Evolutionary conservation across 1,140 invertebrate species (phyloP).

Genomic region (Heliconius hermathena): DNA sequence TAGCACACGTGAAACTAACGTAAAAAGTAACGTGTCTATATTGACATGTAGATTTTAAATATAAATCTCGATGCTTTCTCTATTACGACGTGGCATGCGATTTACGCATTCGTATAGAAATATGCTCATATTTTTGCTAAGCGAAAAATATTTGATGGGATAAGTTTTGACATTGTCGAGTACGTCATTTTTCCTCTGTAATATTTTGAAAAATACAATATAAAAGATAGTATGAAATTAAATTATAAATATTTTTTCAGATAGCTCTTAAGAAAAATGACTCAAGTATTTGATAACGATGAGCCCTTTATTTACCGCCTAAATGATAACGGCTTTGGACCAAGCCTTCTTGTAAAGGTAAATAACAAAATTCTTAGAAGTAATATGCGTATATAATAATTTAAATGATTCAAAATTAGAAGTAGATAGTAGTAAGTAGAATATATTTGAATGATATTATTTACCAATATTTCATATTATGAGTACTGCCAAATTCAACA

Average conservation of each 20-base stretch:
- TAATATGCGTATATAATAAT: too few relatives aligned
- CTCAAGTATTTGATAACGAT: constrained; percentile 64
- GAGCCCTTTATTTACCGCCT: constrained; percentile 88
- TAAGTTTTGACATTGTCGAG: not conserved
- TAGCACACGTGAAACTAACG: constrained; percentile 28
- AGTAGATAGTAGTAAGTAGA: too few relatives aligned
- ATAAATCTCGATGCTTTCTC: constrained; percentile 41
- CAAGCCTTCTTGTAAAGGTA: constrained; percentile 89
- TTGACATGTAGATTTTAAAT: constrained; percentile 41
- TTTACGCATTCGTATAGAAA: constrained; percentile 44
- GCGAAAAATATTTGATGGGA: not conserved
- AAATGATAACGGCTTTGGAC: constrained; percentile 89
- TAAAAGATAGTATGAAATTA: too few relatives aligned
- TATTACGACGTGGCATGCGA: constrained; percentile 56
- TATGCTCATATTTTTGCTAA: not conserved
- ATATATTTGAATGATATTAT: too few relatives aligned
- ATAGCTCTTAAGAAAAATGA: constrained; percentile 27
- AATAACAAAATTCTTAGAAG: not conserved
- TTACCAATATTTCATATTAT: too few relatives aligned
- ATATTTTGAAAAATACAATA: not conserved
- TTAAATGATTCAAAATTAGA: too few relatives aligned
- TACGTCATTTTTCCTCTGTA: not conserved
- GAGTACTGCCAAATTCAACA: too few relatives aligned
- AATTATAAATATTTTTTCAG: constrained; percentile 9
- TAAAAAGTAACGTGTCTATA: constrained; percentile 46